These are phyloP conservation scores for Perizoma flavofasciatum DNA, from an alignment of 2,888 invertebrate species.

Conservation along the genomic window DNA sequence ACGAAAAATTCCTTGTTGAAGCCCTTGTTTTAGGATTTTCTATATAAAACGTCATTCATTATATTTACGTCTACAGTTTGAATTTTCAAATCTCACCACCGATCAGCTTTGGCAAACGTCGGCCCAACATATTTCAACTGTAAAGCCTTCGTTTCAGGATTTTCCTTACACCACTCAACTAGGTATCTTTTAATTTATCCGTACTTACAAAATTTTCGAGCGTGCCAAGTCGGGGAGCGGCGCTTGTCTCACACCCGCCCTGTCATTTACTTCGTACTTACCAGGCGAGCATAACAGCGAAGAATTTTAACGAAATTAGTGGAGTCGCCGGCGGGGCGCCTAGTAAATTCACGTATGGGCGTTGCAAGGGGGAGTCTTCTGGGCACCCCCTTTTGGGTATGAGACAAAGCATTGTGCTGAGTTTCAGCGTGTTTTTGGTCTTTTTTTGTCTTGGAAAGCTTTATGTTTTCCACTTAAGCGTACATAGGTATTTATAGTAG, in stretches of 20 bases:
- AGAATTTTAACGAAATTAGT: slow-evolving; percentile 84
- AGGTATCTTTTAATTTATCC: too few species aligned
- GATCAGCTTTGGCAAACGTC: too few species aligned
- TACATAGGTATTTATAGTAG: too few species aligned
- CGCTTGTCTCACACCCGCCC: slow-evolving; percentile 58
- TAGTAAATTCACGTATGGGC: slow-evolving; percentile 77
- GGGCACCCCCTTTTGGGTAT: slow-evolving; percentile 29
- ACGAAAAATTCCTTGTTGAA: too few species aligned
- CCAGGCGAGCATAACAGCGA: slow-evolving; percentile 76
- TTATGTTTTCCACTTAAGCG: background rate
- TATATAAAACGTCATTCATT: too few species aligned
- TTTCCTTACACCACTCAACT: background rate
- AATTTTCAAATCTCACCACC: too few species aligned
- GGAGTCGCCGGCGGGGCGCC: slow-evolving; percentile 80
- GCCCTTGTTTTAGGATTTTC: too few species aligned
- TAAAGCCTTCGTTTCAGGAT: background rate
- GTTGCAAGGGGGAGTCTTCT: slow-evolving; percentile 45
- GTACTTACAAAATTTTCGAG: background rate
- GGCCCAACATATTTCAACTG: too few species aligned
- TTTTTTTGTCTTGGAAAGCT: slow-evolving; percentile 21
- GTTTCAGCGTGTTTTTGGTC: background rate
- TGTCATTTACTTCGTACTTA: slow-evolving; percentile 76
- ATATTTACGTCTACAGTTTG: too few species aligned
- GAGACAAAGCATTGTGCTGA: slow-evolving; percentile 14
- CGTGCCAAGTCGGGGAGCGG: slow-evolving; percentile 58